Evolutionary conservation across 2,113 vertebrate genomes (phyloP).

Genomic region (Hypanus sabinus): DNA sequence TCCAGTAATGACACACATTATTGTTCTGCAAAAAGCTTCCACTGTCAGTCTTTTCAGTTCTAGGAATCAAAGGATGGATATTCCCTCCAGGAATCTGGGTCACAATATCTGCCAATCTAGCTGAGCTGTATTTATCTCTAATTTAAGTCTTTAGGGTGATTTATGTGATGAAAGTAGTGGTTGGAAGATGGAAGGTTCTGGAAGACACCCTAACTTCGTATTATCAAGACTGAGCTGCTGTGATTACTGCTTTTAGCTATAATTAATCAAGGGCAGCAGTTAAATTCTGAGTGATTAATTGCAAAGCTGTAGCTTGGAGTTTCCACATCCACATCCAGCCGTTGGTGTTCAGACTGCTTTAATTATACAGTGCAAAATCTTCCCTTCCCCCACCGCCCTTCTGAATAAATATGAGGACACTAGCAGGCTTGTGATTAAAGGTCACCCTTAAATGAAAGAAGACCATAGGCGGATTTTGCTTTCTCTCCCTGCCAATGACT

Average conservation of each 20-base stretch:
- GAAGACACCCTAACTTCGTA: not conserved
- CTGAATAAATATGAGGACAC: not conserved
- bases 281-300: slow-evolving; percentile 33
- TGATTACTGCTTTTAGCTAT: slow-evolving; percentile 16
- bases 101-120: not conserved
- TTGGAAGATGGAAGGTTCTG: slow-evolving; percentile 1
- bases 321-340: not conserved
- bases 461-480: not conserved
- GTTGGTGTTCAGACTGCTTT: not conserved
- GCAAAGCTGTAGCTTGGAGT: not conserved
- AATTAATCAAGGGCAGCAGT: slow-evolving; percentile 12
- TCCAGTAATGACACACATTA: not conserved
- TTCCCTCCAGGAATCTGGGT: not conserved
- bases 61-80: not conserved
- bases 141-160: not conserved
- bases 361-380: not conserved
- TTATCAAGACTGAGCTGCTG: not conserved
- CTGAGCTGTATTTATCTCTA: not conserved
- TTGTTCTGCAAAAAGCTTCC: not conserved
- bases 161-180: not conserved
- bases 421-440: not conserved
- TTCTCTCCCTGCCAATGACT: not conserved
- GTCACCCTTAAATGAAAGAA: not conserved
- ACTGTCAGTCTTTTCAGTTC: not conserved
- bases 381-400: not conserved